Percentiles rank a stretch among this genome's conserved stretches.
Conservation (phyloP, 2,113 vertebrate species). For the Lutjanus erythropterus region DNA sequence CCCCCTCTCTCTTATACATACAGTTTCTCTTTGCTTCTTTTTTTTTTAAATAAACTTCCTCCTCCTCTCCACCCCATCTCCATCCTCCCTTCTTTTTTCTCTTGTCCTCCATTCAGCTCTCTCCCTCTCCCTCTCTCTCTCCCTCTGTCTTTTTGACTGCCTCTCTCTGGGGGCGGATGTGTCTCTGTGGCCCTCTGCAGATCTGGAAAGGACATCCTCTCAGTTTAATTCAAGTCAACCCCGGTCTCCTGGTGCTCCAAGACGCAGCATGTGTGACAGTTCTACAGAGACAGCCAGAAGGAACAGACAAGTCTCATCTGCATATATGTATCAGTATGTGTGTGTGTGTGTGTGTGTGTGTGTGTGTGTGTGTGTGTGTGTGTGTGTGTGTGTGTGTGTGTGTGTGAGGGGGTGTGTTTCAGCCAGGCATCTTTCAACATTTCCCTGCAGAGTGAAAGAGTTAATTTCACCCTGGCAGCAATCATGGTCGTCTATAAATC, state of each 20-base stretch:
- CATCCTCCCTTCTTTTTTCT: neutral
- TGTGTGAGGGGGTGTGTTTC: slow-evolving; percentile 9
- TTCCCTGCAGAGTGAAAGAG: slow-evolving; percentile 59
- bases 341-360: slow-evolving; percentile 34
- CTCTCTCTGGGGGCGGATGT: slow-evolving; percentile 66
- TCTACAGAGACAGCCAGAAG: slow-evolving; percentile 69
- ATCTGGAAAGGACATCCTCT: slow-evolving; percentile 80
- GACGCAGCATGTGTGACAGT: slow-evolving; percentile 76
- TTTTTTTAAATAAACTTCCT: slow-evolving; percentile 61
- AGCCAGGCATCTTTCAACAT: slow-evolving; percentile 36
- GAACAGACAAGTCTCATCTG: slow-evolving; percentile 71
- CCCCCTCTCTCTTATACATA: slow-evolving; percentile 32
- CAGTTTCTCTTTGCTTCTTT: slow-evolving; percentile 45
- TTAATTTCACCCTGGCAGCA: slow-evolving; percentile 64
- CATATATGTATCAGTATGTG: slow-evolving; percentile 46
- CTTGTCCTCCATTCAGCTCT: slow-evolving; percentile 21
- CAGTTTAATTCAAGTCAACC: slow-evolving; percentile 80
- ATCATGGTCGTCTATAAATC: slow-evolving; percentile 67
- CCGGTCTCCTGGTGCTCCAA: slow-evolving; percentile 70
- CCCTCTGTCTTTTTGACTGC: slow-evolving; percentile 54
- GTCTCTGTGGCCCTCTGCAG: slow-evolving; percentile 65
- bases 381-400: slow-evolving; percentile 4
- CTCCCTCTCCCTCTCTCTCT: slow-evolving; percentile 5
- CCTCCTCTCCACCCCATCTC: slow-evolving; percentile 14
- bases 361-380: slow-evolving; percentile 37